phyloP scores from a whole-genome alignment of 2,113 vertebrate genomes.

The Trinectes maculatus region DNA sequence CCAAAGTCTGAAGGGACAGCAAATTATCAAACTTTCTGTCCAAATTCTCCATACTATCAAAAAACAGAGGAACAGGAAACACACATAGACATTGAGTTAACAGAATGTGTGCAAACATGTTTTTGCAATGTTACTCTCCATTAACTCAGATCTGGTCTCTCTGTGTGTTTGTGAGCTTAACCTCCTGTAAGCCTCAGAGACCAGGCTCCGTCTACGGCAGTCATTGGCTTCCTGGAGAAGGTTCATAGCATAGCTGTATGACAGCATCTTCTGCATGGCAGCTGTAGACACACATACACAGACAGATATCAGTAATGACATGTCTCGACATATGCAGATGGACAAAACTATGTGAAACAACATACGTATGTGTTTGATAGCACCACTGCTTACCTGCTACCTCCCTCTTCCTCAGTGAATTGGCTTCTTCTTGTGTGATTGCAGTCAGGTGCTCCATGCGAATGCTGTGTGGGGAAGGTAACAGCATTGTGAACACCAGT shows the following conservation, averaged over 20 bases:
- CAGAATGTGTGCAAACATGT: too few species aligned
- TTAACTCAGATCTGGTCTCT: background rate
- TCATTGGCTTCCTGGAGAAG: slow-evolving; percentile 88
- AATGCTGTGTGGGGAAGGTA: slow-evolving; percentile 80
- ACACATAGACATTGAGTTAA: background rate
- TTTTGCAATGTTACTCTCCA: background rate
- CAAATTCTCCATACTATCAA: slow-evolving; percentile 86
- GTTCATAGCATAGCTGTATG: slow-evolving; percentile 86
- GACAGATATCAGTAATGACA: background rate
- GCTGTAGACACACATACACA: slow-evolving; percentile 73
- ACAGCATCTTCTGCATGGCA: slow-evolving; percentile 96
- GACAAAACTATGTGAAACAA: too few species aligned
- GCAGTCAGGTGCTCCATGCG: slow-evolving; percentile 92
- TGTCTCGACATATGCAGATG: background rate
- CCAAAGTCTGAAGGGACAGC: slow-evolving; percentile 90
- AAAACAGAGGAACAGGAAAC: slow-evolving; percentile 26
- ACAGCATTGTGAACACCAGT: background rate
- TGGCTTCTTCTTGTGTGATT: slow-evolving; percentile 94
- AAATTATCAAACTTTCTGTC: slow-evolving; percentile 92
- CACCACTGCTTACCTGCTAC: slow-evolving; percentile 86
- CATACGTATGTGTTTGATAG: background rate
- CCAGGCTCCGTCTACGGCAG: slow-evolving; percentile 84
- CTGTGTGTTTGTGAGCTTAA: slow-evolving; percentile 53
- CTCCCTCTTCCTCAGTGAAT: slow-evolving; percentile 88
- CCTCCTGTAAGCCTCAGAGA: slow-evolving; percentile 91